Percentiles rank a stretch among this genome's conserved stretches.
phyloP scores from a whole-genome alignment of 2,797 vertebrate genomes.

The Semaprochilodus insignis region DNA sequence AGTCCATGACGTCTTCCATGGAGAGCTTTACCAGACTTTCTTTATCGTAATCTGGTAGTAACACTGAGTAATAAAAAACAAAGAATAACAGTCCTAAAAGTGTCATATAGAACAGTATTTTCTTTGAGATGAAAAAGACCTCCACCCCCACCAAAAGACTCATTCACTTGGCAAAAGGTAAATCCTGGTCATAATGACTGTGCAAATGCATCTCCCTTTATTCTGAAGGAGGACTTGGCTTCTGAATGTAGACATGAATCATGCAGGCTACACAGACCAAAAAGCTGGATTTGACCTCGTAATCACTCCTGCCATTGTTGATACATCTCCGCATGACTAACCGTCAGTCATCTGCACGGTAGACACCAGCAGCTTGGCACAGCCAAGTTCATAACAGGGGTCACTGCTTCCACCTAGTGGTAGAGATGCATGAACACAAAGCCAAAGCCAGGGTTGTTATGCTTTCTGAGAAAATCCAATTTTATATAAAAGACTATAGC shows the following conservation, averaged over 20 bases:
- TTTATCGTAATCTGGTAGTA: background rate
- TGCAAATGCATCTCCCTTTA: slow-evolving; percentile 13
- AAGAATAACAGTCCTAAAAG: background rate
- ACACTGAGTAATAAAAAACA: background rate
- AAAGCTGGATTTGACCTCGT: slow-evolving; percentile 1
- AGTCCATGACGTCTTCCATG: background rate
- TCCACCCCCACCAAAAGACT: slow-evolving; percentile 8
- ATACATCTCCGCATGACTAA: slow-evolving; percentile 12
- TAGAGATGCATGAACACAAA: background rate
- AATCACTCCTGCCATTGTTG: background rate
- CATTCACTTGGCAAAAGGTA: slow-evolving; percentile 16
- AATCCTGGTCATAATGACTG: slow-evolving; percentile 11
- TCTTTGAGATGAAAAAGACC: slow-evolving; percentile 1
- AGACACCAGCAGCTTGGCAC: background rate
- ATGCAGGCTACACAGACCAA: slow-evolving; percentile 24
- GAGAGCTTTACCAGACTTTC: background rate
- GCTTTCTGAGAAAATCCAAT: background rate
- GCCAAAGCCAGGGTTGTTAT: background rate
- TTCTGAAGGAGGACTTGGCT: background rate
- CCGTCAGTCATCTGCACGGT: slow-evolving; percentile 20
- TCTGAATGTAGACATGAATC: slow-evolving; percentile 17
- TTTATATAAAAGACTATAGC: background rate
- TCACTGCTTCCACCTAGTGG: slow-evolving; percentile 54
- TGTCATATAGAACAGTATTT: background rate
- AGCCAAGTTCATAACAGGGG: background rate